phyloP scores from a whole-genome alignment of 2,797 vertebrate species.

The Falco biarmicus region DNA sequence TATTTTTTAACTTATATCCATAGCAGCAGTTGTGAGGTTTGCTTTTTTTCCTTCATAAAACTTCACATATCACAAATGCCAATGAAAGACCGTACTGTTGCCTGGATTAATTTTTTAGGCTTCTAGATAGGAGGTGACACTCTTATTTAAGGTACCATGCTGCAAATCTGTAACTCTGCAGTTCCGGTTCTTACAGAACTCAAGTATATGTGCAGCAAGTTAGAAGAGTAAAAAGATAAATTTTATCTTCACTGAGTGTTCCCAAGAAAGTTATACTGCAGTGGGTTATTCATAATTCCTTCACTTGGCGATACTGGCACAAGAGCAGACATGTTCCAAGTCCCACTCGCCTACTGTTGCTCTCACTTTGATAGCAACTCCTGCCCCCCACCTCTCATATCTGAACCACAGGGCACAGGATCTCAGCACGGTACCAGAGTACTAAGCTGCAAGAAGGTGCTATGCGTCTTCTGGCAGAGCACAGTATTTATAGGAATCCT shows the following conservation, averaged over 20 bases:
- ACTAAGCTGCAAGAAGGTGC: not conserved
- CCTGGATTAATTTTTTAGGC: not conserved
- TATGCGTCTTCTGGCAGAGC: not conserved
- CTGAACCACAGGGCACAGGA: not conserved
- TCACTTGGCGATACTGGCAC: not conserved
- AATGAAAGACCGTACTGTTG: not conserved
- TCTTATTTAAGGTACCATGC: not conserved
- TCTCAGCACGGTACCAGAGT: not conserved
- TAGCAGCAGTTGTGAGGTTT: not conserved
- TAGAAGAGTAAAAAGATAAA: not conserved
- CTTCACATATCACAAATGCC: not conserved
- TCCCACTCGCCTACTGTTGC: not conserved
- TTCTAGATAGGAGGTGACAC: not conserved
- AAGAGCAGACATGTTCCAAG: not conserved
- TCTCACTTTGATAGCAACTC: not conserved
- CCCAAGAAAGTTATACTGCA: not conserved
- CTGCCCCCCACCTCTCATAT: not conserved
- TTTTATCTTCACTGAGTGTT: not conserved
- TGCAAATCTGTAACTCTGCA: not conserved
- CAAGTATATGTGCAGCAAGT: not conserved
- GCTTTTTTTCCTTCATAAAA: not conserved
- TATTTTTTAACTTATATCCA: not conserved
- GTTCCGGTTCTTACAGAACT: not conserved
- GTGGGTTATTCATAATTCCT: not conserved
- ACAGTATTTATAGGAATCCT: not conserved